A percentile compares a stretch with the other conserved stretches of the same genome.
These are phyloP conservation scores for Aphidius gifuensis DNA, from an alignment of 1,140 invertebrate species.

Conservation along the genomic window DNA sequence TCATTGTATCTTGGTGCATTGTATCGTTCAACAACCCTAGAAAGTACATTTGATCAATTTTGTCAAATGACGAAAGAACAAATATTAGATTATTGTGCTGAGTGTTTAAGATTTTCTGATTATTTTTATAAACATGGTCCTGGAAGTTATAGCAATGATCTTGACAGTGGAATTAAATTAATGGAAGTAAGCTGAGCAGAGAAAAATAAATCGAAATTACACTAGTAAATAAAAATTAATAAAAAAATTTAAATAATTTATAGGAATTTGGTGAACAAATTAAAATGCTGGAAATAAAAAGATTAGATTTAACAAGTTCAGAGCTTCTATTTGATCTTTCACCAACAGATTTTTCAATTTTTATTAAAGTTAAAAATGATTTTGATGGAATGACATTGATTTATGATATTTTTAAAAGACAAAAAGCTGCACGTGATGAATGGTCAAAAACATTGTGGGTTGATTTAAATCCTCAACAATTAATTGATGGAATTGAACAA, in stretches of 20 bases:
- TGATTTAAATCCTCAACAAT: slow-evolving; percentile 76
- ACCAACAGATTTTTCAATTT: slow-evolving; percentile 75
- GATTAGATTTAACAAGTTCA: slow-evolving; percentile 69
- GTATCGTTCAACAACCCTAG: slow-evolving; percentile 65
- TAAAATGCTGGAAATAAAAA: slow-evolving; percentile 63
- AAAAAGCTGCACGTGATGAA: slow-evolving; percentile 70
- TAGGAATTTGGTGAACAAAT: slow-evolving; percentile 69
- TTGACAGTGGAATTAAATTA: slow-evolving; percentile 68
- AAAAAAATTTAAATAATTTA: slow-evolving; percentile 8
- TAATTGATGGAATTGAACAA: slow-evolving; percentile 82
- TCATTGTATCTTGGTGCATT: slow-evolving; percentile 65
- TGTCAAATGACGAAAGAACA: slow-evolving; percentile 70
- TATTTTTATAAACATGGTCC: slow-evolving; percentile 75
- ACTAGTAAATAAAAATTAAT: not conserved
- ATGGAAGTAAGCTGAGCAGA: slow-evolving; percentile 63
- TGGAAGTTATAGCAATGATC: slow-evolving; percentile 69
- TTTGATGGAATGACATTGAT: slow-evolving; percentile 70
- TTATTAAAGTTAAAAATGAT: slow-evolving; percentile 68
- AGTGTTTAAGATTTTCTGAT: slow-evolving; percentile 67
- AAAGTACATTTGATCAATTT: slow-evolving; percentile 75
- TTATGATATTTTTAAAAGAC: slow-evolving; percentile 75
- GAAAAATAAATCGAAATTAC: too few species aligned
- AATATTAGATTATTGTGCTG: slow-evolving; percentile 68
- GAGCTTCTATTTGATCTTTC: slow-evolving; percentile 84
- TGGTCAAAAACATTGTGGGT: slow-evolving; percentile 87